These are phyloP conservation scores for Drosophila sordidapex DNA, from an alignment of 2,888 invertebrate genomes.

Conservation along the genomic window DNA sequence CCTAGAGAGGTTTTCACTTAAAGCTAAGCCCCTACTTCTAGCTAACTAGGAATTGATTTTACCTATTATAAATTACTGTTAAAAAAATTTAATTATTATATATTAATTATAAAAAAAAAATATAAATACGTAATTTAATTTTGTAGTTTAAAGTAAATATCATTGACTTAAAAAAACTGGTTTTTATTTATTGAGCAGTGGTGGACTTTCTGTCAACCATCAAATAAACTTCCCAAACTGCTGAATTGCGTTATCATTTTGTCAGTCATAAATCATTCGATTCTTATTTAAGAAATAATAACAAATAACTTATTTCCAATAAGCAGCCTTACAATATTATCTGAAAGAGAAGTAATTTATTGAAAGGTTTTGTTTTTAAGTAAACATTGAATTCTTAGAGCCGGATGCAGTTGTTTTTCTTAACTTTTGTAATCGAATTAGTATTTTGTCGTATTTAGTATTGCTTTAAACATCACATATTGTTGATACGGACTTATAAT, in stretches of 20 bases:
- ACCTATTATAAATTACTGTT: background rate
- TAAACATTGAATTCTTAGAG: background rate
- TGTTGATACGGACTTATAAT: conserved; percentile 9
- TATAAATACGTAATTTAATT: background rate
- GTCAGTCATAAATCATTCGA: conserved; percentile 2
- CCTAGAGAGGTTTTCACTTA: background rate
- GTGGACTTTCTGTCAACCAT: background rate
- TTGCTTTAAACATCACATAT: conserved; percentile 3
- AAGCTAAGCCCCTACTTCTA: background rate
- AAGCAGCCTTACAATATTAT: background rate
- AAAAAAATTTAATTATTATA: background rate
- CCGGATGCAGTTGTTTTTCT: background rate
- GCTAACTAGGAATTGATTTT: too few relatives aligned
- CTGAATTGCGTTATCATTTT: conserved; percentile 16
- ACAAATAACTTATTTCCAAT: conserved; percentile 22
- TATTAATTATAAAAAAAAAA: background rate
- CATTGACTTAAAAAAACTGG: background rate
- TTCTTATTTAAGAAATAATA: conserved; percentile 30
- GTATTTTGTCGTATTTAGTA: conserved; percentile 2
- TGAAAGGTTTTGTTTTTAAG: background rate
- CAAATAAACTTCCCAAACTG: background rate
- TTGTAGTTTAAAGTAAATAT: background rate
- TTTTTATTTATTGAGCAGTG: background rate
- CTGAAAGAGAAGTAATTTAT: background rate
- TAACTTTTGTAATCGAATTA: conserved; percentile 3